Evolutionary conservation across 2,797 vertebrate genomes (phyloP).

Genomic region (Rhodeus uyekii): DNA sequence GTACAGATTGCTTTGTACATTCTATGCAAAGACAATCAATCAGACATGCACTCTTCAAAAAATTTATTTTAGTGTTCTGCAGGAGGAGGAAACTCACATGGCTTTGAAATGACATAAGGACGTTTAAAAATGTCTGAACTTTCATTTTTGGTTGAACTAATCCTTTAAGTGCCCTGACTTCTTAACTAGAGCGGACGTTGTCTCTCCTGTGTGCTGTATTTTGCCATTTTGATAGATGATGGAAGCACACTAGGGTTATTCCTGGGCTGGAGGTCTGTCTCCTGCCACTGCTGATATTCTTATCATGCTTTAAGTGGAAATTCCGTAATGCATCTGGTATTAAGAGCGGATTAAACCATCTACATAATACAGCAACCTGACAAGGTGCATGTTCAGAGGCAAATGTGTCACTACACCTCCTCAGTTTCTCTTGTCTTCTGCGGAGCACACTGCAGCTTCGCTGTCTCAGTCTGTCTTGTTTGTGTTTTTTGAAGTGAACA

Average conservation of each 20-base stretch:
- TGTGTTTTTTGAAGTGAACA: slow-evolving; percentile 46
- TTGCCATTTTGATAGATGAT: slow-evolving; percentile 79
- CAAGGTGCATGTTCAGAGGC: slow-evolving; percentile 21
- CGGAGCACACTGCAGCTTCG: slow-evolving; percentile 1
- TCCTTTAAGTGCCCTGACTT: slow-evolving; percentile 23
- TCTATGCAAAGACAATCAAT: not conserved
- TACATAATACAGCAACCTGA: slow-evolving; percentile 65
- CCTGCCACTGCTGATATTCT: slow-evolving; percentile 70
- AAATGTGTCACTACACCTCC: not conserved
- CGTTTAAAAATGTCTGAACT: not conserved
- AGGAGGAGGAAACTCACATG: not conserved
- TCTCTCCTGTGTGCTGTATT: slow-evolving; percentile 65
- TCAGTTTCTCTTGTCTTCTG: slow-evolving; percentile 9
- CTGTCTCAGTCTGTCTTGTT: slow-evolving; percentile 49
- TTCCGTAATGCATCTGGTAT: slow-evolving; percentile 64
- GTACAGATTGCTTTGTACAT: not conserved
- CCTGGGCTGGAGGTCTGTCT: slow-evolving; percentile 69
- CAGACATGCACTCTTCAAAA: not conserved
- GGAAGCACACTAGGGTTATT: slow-evolving; percentile 71
- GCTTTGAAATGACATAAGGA: not conserved
- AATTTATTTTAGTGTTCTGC: not conserved
- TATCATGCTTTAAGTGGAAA: slow-evolving; percentile 68
- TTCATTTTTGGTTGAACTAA: not conserved
- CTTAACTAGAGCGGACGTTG: slow-evolving; percentile 40
- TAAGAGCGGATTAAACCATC: slow-evolving; percentile 69